Base-by-base conservation (phyloP, 2,888 invertebrate genomes). In the Beris chalybata region DNA sequence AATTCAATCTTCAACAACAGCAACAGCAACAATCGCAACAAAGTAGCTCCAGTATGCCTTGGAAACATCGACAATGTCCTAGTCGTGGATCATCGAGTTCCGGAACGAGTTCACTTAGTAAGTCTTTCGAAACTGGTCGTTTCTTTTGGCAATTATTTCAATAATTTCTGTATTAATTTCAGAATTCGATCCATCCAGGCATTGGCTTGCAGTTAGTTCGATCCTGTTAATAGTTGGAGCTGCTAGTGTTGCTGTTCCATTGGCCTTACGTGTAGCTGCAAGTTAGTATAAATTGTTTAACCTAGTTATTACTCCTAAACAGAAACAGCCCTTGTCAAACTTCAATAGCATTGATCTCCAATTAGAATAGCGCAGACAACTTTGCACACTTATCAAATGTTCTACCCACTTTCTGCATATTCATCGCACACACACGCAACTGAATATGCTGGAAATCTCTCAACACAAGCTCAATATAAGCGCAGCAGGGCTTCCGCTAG, bases 171-270 rank as follows among this genome's bases (percentile, higher is more conserved):
- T 53, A 4, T 53, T 38, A 30, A 47, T 50, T 54, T 44, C 77
- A 85, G 85, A 83, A 76, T 82, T 84, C 75, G 85, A 86, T 76
- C 83, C 84, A 63, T 83, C 84, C 74, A 86, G 87, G 71, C 90
- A 91, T 72, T 90, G 91, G 89, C 87, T 89, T 80, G 88, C 89
- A 74, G 89, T 91, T 74, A 87, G 89, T 69, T 87, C 89, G 70
- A 85, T 91, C 71, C 86, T 91, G 72, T 82, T 91, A 76, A 85
- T 91, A 74, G 90, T 90, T 59, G 90, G 90, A 65, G 89, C 90
- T 69, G 90, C 90, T 64, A 90, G 91, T 74, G 90, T 91, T 69
- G 90, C 91, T 30, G 90, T 91, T 30, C 91, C 91, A 6, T 83
- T 91, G 74, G 91, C 91, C 61, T 83, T 91, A 76, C 87, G 90